These are phyloP conservation scores for Lingula anatina DNA, from an alignment of 2,888 invertebrate species.

Conservation along the genomic window DNA sequence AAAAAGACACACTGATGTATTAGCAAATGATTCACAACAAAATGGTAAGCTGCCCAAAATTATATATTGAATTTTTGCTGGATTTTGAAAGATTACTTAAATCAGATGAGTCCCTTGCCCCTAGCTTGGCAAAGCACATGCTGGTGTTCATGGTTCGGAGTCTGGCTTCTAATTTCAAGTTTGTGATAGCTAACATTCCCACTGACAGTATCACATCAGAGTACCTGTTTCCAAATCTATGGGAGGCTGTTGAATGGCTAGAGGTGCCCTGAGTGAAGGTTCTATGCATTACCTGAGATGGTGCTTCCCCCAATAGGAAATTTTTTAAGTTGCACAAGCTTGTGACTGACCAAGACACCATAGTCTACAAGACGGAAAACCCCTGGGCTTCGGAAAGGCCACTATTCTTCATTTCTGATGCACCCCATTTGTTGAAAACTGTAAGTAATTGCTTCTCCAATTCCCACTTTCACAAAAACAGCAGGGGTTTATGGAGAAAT, in stretches of 20 bases:
- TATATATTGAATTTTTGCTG: no score
- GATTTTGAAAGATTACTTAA: neutral
- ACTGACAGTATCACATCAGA: neutral
- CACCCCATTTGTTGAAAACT: constrained; percentile 12
- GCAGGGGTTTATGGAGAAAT: constrained; percentile 7
- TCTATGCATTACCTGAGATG: neutral
- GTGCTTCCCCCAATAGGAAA: neutral
- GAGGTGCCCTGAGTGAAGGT: neutral
- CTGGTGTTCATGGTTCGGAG: neutral
- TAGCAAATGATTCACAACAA: no score
- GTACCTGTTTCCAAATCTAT: neutral
- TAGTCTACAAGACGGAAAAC: neutral
- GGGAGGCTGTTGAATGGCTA: neutral
- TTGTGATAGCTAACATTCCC: neutral
- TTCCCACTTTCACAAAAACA: constrained; percentile 5
- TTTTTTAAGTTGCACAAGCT: neutral
- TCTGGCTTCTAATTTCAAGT: neutral
- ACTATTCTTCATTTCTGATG: constrained; percentile 10
- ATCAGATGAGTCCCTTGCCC: neutral
- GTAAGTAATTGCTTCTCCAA: constrained; percentile 11
- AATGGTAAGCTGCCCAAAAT: no score
- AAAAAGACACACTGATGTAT: no score
- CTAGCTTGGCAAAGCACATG: neutral
- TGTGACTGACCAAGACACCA: neutral
- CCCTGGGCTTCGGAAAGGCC: neutral